Base-by-base conservation (phyloP, 2,113 vertebrate genomes). In the Trochalopteron elliotii region DNA sequence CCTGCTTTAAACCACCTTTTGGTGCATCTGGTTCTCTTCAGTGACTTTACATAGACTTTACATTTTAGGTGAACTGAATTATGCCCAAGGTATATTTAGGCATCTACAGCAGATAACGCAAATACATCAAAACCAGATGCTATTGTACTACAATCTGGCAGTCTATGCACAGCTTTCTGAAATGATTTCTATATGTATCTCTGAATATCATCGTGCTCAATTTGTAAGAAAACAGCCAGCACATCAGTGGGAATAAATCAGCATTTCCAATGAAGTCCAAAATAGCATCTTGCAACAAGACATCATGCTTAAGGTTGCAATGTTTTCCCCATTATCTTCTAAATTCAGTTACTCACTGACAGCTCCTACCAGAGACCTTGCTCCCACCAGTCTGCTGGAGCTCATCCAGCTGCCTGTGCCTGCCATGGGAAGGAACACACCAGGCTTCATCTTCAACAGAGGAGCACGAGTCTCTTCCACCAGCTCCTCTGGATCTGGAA, bases 341-440 rank as follows among this genome's bases (percentile, higher is more conserved):
- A 9, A 74, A 42, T n/a, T 20, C 67, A 44, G n/a, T 72, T 44
- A 64, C 64, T 76, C 71, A 47, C 59, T n/a, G 69, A 37, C 47
- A 47, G 55, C 77, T 94, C 65, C 82, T 56, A 53, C 53, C 78
- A 87, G 61, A 82, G 78, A 89, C 84, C 78, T 79, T 84, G 69
- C 53, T 96, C 84, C 81, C 78, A 82, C 74, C 65, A 37, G 65
- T 49, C 69, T 90, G 74, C 94, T 85, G 86, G 78, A 82, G 44
- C 40, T 52, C 13, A 68, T 60, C 78, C 87, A 87, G 75, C 49
- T 53, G 82, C 82, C 79, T 45, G 53, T 3, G 5, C 88, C 88
- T 45, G 30, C 24, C 0, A 0, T 60, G 78, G 74, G 67, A 91
- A 91, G 78, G 27, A 76, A 71, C 22, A 6, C 7, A 15, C 24